Evolutionary conservation across 2,888 invertebrate genomes (phyloP).

Genomic region (Masnerella sp.): DNA sequence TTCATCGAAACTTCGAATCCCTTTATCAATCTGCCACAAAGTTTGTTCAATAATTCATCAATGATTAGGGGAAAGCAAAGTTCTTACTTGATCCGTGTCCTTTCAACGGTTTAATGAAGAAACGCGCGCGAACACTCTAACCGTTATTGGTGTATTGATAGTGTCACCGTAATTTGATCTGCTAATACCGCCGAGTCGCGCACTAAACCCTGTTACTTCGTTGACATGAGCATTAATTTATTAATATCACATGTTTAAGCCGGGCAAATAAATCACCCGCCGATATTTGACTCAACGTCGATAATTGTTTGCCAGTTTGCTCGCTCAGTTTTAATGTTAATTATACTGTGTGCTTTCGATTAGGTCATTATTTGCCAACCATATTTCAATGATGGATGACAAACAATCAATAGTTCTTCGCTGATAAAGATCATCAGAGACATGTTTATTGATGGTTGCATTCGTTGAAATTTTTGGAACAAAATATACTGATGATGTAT

Average conservation of each 20-base stretch:
- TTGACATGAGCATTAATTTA: slow-evolving; percentile 33
- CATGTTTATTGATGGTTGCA: not conserved
- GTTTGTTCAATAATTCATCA: slow-evolving; percentile 18
- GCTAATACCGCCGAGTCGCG: slow-evolving; percentile 22
- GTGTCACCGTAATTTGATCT: slow-evolving; percentile 43
- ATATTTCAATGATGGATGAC: not conserved
- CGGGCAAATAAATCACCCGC: slow-evolving; percentile 13
- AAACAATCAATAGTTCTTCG: not conserved
- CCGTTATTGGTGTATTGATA: slow-evolving; percentile 30
- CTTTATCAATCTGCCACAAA: slow-evolving; percentile 21
- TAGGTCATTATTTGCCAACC: not conserved
- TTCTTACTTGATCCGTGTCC: slow-evolving; percentile 10
- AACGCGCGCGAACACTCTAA: not conserved
- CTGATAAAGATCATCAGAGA: not conserved
- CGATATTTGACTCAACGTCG: slow-evolving; percentile 19
- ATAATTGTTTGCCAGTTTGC: slow-evolving; percentile 26
- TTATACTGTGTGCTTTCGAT: slow-evolving; percentile 24
- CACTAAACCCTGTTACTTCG: slow-evolving; percentile 14
- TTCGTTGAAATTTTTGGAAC: no score
- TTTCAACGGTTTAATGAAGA: slow-evolving; percentile 18
- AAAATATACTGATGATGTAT: no score
- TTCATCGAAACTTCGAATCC: slow-evolving; percentile 26
- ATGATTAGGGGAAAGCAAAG: slow-evolving; percentile 13
- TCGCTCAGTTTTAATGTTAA: slow-evolving; percentile 23
- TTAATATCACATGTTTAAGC: slow-evolving; percentile 36